These are phyloP conservation scores for Pseudomugil gertrudae DNA, from an alignment of 2,797 vertebrate species.

Conservation along the genomic window DNA sequence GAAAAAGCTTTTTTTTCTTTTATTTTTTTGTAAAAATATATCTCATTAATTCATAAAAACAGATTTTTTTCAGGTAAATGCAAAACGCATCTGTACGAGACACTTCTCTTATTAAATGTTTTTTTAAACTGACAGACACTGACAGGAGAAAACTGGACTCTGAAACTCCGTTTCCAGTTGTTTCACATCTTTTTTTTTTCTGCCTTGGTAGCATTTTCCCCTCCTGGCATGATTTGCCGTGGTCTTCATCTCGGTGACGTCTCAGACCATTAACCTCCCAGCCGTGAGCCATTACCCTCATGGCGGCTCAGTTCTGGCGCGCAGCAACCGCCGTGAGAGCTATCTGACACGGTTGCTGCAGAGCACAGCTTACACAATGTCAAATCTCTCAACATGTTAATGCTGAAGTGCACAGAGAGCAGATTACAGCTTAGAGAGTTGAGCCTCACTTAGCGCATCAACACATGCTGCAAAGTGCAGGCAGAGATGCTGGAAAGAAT, in stretches of 20 bases:
- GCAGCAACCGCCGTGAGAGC: conserved; percentile 56
- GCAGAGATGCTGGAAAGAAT: conserved; percentile 23
- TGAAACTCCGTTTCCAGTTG: background rate
- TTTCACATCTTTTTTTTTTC: background rate
- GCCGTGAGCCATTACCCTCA: conserved; percentile 38
- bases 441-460: conserved; percentile 19
- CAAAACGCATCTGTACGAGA: no score
- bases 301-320: conserved; percentile 41
- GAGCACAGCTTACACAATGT: conserved; percentile 52
- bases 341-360: conserved; percentile 24
- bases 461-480: conserved; percentile 36
- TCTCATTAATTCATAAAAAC: no score
- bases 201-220: background rate
- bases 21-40: no score
- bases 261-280: conserved; percentile 39
- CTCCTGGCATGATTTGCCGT: background rate
- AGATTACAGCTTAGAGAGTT: conserved; percentile 62
- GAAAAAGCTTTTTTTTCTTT: no score
- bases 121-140: no score
- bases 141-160: background rate
- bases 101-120: no score
- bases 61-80: no score
- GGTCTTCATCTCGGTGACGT: conserved; percentile 14
- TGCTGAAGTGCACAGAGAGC: conserved; percentile 48
- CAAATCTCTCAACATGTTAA: conserved; percentile 56